These are phyloP conservation scores for Parotia lawesii DNA, from an alignment of 2,113 vertebrate genomes.

Conservation along the genomic window DNA sequence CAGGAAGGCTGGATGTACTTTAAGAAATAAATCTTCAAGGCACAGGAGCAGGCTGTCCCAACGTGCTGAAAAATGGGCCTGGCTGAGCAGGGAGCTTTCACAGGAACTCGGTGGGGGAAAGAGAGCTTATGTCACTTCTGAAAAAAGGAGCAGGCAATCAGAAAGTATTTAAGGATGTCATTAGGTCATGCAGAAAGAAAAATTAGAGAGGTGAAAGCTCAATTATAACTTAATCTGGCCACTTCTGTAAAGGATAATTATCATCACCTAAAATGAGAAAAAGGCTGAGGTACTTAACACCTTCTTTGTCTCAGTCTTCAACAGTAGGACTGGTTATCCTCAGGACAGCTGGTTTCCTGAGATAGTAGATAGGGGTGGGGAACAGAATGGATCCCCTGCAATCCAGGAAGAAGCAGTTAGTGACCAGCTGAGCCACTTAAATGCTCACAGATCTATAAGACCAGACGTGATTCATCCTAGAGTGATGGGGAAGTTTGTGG, in stretches of 20 bases:
- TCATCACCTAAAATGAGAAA: background rate
- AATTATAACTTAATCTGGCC: background rate
- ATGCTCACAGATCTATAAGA: background rate
- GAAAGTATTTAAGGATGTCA: background rate
- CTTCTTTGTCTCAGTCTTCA: background rate
- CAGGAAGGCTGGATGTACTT: background rate
- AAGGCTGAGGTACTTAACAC: background rate
- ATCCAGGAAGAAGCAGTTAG: background rate
- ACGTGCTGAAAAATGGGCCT: background rate
- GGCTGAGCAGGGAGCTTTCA: background rate
- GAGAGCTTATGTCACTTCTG: background rate
- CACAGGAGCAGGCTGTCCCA: rapidly evolving
- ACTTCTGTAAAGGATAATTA: background rate
- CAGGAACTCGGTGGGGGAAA: background rate
- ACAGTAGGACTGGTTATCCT: background rate
- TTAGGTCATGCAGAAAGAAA: background rate
- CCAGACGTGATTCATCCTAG: background rate
- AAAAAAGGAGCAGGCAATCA: background rate
- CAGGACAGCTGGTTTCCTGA: background rate
- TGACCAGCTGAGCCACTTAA: background rate
- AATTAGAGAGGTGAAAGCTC: background rate
- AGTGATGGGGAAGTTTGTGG: background rate
- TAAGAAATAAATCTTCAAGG: background rate
- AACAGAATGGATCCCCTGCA: background rate
- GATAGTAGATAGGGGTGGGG: background rate